A percentile compares a stretch with the other conserved stretches of the same genome.
phyloP scores from a whole-genome alignment of 2,113 vertebrate species.

The Suricata suricatta region DNA sequence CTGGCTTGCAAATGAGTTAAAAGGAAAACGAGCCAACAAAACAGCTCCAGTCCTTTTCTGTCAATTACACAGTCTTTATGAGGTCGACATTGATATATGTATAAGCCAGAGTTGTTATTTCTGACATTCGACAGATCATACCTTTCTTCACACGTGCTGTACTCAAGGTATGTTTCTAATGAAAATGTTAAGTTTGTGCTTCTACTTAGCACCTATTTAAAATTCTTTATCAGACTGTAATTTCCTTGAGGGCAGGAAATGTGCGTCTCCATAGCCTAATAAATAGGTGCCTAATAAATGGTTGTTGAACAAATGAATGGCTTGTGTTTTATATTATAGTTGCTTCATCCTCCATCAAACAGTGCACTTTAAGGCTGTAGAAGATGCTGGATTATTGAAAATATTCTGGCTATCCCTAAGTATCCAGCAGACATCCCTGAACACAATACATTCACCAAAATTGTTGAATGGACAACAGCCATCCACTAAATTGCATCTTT shows the following conservation, averaged over 20 bases:
- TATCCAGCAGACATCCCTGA: background rate
- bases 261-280: constrained; percentile 50
- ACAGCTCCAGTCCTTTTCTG: background rate
- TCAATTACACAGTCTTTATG: constrained; percentile 13
- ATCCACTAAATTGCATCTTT: background rate
- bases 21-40: background rate
- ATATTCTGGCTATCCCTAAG: background rate
- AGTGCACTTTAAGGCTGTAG: background rate
- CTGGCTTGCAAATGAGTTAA: background rate
- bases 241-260: constrained; percentile 67
- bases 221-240: constrained; percentile 66
- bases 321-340: constrained; percentile 30
- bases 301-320: constrained; percentile 44
- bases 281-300: constrained; percentile 63
- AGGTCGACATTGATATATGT: constrained; percentile 11
- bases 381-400: background rate
- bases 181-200: constrained; percentile 59
- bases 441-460: background rate
- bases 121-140: constrained; percentile 26
- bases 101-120: constrained; percentile 40
- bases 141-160: constrained; percentile 35
- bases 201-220: constrained; percentile 70
- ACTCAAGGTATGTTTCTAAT: constrained; percentile 52
- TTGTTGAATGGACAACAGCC: background rate
- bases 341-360: background rate